Evolutionary conservation across 2,888 invertebrate genomes (phyloP).

Genomic region (Lasioglossum vierecki): DNA sequence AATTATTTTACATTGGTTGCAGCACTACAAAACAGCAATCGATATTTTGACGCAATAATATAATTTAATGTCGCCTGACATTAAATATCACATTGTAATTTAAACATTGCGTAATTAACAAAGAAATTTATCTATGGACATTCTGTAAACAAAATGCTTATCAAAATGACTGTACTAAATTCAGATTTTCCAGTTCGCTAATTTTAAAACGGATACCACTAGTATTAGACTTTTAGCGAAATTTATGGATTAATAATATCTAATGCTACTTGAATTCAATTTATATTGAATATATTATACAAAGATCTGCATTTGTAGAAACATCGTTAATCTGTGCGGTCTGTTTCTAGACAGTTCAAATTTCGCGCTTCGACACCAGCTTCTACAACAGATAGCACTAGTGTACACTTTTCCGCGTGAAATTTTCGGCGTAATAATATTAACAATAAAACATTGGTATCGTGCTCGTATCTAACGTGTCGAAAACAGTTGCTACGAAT

Average conservation of each 20-base stretch:
- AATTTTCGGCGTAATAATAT: not conserved
- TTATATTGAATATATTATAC: too few species aligned
- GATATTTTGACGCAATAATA: too few species aligned
- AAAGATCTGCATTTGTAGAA: not conserved
- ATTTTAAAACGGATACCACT: not conserved
- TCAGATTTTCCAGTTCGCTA: not conserved
- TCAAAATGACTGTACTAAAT: not conserved
- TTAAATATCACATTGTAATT: not conserved
- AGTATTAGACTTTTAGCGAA: not conserved
- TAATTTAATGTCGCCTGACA: not conserved
- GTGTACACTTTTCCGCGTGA: not conserved
- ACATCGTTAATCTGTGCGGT: not conserved
- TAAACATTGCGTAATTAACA: not conserved
- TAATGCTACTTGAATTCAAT: not conserved
- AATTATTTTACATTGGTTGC: too few species aligned
- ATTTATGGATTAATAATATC: not conserved
- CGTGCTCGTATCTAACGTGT: too few species aligned
- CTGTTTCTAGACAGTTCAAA: conserved; percentile 27
- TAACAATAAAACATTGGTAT: too few species aligned
- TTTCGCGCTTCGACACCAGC: conserved; percentile 31
- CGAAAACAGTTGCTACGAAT: too few species aligned
- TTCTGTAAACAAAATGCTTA: not conserved
- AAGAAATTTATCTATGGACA: not conserved
- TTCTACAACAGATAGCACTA: not conserved
- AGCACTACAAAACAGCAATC: too few species aligned